phyloP scores from a whole-genome alignment of 2,113 vertebrate genomes.

The Andinoacara biseriatus region DNA sequence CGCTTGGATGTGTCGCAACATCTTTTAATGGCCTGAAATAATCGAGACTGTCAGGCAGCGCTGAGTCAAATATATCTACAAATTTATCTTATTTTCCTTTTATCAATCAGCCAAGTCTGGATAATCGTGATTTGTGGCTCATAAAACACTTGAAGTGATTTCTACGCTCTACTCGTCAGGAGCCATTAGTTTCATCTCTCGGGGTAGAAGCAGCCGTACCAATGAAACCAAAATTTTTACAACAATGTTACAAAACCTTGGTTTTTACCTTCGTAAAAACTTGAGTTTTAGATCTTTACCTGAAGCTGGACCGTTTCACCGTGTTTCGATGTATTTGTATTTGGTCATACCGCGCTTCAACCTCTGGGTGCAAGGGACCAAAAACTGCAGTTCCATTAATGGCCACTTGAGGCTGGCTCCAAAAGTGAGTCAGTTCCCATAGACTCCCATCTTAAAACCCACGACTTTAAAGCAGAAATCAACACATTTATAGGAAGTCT shows the following conservation, averaged over 20 bases:
- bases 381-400: not conserved
- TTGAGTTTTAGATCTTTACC: not conserved
- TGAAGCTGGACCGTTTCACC: not conserved
- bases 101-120: not conserved
- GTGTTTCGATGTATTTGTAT: not conserved
- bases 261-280: too few relatives aligned
- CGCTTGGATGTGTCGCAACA: not conserved
- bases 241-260: too few relatives aligned
- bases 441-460: not conserved
- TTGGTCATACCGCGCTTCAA: too few relatives aligned
- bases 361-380: not conserved
- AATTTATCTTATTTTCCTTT: constrained; percentile 5
- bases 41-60: constrained; percentile 13
- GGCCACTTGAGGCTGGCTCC: not conserved
- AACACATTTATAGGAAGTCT: not conserved
- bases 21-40: constrained; percentile 38
- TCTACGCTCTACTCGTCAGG: constrained; percentile 4
- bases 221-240: too few relatives aligned
- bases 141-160: not conserved
- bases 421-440: not conserved
- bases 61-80: not conserved
- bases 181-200: not conserved
- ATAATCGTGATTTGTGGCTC: constrained; percentile 2
- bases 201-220: not conserved
- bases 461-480: not conserved